Base-by-base conservation (phyloP, 2,113 vertebrate genomes). In the Hyperoodon ampullatus region DNA sequence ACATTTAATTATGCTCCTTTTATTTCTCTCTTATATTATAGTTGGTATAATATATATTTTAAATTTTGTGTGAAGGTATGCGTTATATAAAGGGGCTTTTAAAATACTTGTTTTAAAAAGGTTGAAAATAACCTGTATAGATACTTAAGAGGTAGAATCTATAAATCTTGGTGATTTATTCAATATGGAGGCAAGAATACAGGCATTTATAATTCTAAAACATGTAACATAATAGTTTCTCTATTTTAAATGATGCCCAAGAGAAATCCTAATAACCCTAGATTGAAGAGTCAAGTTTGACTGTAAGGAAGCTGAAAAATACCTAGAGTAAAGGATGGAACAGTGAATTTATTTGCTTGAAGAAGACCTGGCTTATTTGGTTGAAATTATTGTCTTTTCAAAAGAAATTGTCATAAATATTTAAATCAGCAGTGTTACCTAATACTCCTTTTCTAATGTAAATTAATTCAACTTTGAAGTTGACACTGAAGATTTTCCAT, bases 401-500 rank as follows among this genome's bases (percentile, higher is more conserved):
- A 95, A 92, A 35, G 8, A 66, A 83, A 33, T 55, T 68, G 1
- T 82, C 6, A 35, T 42, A 77, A 92, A 82, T 71, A 66, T 71
- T 92, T 94, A 93, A 82, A 75, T 82, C 21, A 94, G 9, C 8
- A 24, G 14, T 72, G 28, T 92, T 77, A 83, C n/a, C 28, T 68
- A 90, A 94, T 78, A 78, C 30, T 35, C 8, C 33, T 87, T 78
- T 83, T 72, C 84, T 80, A 55, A 80, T 65, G 4, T 87, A 70
- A 70, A 70, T 78, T 94, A 90, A 84, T 88, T 77, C 91, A 58
- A 53, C 80, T 94, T 70, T 95, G 80, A 95, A 92, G 58, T 50
- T 97, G 65, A 90, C 88, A 61, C 33, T 39, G 15, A 95, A 90
- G 80, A 84, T 42, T 95, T 92, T 88, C 44, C 68, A 72, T 74